Conservation (phyloP, 1,140 invertebrate genomes). For the Nephila pilipes region DNA sequence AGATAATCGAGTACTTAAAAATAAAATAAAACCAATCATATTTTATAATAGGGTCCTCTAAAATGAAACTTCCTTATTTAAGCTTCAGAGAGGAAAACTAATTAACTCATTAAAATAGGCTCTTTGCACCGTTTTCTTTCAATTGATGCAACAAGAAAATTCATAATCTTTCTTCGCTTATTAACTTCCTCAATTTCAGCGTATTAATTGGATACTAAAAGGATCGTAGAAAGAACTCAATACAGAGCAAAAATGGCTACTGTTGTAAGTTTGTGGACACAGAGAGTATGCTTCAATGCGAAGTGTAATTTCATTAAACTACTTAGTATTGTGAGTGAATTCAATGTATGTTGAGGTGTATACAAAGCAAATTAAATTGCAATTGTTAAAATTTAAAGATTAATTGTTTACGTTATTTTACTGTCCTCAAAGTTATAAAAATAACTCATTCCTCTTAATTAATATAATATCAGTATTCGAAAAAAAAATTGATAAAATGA, state of each 20-base stretch:
- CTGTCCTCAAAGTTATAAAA: no score
- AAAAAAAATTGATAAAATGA: no score
- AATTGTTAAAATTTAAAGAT: not conserved
- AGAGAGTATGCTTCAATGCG: not conserved
- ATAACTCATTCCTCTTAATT: no score
- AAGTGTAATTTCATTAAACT: constrained; percentile 1
- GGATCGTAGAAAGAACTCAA: not conserved
- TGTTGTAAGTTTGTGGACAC: not conserved
- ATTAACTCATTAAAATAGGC: constrained; percentile 50
- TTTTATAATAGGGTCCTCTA: constrained; percentile 20
- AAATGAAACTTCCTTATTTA: constrained; percentile 30
- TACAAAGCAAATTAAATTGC: constrained; percentile 3
- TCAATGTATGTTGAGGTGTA: not conserved
- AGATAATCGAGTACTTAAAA: constrained; percentile 37
- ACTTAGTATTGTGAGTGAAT: not conserved
- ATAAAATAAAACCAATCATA: constrained; percentile 42
- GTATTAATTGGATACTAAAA: constrained; percentile 28
- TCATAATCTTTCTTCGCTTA: constrained; percentile 21
- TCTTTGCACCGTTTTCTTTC: constrained; percentile 30
- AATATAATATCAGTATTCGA: no score
- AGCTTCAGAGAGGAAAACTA: constrained; percentile 35
- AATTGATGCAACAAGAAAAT: not conserved
- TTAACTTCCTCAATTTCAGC: constrained; percentile 18
- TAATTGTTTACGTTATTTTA: no score
- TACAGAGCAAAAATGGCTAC: not conserved